Conservation (phyloP, 2,113 vertebrate species). For the Corythaeola cristata region DNA sequence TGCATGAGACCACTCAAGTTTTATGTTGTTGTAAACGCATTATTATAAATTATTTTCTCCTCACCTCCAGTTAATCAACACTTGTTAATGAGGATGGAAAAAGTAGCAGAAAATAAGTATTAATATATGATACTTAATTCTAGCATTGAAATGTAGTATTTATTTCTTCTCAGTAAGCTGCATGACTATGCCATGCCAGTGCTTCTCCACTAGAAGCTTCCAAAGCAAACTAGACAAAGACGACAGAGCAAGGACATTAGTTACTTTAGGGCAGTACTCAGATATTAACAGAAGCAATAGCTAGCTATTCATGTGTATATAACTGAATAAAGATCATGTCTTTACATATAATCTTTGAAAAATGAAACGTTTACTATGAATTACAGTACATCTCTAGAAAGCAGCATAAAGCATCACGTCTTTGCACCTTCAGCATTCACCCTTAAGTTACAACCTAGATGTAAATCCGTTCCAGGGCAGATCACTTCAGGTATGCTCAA, state of each 20-base stretch:
- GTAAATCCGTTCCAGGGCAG: background rate
- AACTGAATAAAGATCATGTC: fast-evolving
- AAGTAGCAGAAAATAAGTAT: background rate
- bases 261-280: background rate
- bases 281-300: background rate
- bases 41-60: background rate
- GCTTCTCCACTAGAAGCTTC: constrained; percentile 1
- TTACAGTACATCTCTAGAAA: background rate
- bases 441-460: background rate
- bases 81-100: background rate
- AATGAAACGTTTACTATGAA: background rate
- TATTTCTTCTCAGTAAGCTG: background rate
- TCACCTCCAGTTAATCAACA: background rate
- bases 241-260: fast-evolving
- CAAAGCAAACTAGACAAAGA: background rate
- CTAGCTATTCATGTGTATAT: background rate
- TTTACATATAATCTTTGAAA: background rate
- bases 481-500: background rate
- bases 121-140: background rate
- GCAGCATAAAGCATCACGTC: background rate
- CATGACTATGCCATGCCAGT: background rate
- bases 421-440: background rate
- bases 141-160: background rate
- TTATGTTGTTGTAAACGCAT: background rate
- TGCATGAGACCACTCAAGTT: background rate